phyloP scores from a whole-genome alignment of 2,113 vertebrate species.

The Odontesthes bonariensis region DNA sequence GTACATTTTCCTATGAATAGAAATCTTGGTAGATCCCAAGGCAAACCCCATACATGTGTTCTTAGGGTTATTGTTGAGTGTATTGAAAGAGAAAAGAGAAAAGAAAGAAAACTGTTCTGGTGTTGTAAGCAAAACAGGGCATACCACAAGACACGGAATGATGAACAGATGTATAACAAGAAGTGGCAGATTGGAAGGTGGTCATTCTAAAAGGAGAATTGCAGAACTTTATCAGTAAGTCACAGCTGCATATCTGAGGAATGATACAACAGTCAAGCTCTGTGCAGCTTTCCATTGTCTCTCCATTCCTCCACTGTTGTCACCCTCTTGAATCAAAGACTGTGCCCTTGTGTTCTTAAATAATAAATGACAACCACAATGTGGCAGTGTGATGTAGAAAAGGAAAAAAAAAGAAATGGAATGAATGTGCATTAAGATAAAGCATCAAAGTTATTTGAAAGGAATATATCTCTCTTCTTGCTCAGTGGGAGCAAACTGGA shows the following conservation, averaged over 20 bases:
- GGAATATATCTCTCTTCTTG: not conserved
- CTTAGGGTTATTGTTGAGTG: not conserved
- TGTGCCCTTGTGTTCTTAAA: constrained; percentile 19
- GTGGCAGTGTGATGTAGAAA: constrained; percentile 10
- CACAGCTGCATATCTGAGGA: constrained; percentile 16
- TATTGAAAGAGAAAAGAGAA: not conserved
- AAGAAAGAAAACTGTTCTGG: not conserved
- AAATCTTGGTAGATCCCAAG: not conserved
- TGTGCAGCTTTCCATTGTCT: constrained; percentile 19
- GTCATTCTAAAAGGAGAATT: constrained; percentile 12
- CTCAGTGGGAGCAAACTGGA: not conserved
- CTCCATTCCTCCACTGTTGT: constrained; percentile 7
- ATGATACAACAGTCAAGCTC: constrained; percentile 15
- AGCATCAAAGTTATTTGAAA: constrained; percentile 16
- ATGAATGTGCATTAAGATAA: constrained; percentile 34
- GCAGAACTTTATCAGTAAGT: constrained; percentile 23
- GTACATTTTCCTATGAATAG: constrained; percentile 1
- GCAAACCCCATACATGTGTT: not conserved
- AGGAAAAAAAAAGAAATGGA: constrained; percentile 11
- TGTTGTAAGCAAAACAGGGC: not conserved
- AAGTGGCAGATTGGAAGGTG: not conserved
- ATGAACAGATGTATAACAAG: not conserved
- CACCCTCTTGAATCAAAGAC: constrained; percentile 27
- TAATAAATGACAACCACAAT: constrained; percentile 41
- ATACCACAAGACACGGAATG: not conserved